Evolutionary conservation across 1,140 invertebrate species (phyloP).

Genomic region (Papilio dardanus): DNA sequence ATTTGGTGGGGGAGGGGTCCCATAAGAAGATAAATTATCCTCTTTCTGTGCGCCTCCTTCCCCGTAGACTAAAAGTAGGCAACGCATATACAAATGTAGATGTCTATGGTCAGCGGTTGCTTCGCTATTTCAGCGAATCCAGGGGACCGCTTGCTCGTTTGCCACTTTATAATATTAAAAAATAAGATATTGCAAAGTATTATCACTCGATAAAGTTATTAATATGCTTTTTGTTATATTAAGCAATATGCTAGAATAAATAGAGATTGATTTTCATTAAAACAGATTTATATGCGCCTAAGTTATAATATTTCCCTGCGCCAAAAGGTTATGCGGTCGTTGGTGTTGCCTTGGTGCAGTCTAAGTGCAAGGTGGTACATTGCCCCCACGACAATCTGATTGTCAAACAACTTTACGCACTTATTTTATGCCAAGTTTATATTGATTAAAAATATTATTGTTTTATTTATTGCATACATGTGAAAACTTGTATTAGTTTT

Average conservation of each 20-base stretch:
- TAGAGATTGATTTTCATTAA: not conserved
- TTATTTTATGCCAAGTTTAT: constrained; percentile 16
- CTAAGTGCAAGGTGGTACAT: constrained; percentile 77
- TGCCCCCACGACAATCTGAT: constrained; percentile 58
- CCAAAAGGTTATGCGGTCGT: constrained; percentile 41
- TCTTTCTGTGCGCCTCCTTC: too few relatives aligned
- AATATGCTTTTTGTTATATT: not conserved
- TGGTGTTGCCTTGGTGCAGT: constrained; percentile 63
- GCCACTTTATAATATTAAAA: too few relatives aligned
- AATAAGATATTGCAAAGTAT: too few relatives aligned
- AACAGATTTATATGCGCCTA: not conserved
- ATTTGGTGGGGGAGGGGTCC: too few relatives aligned
- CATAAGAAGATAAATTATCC: too few relatives aligned
- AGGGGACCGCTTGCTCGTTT: too few relatives aligned
- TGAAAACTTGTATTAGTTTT: too few relatives aligned
- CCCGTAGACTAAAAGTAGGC: too few relatives aligned
- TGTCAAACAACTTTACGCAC: constrained; percentile 45
- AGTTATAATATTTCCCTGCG: constrained; percentile 23
- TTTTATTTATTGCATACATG: not conserved
- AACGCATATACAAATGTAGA: too few relatives aligned
- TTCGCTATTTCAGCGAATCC: too few relatives aligned
- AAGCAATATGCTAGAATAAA: not conserved
- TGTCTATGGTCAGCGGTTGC: too few relatives aligned
- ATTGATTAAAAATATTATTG: not conserved
- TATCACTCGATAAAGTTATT: not conserved